Conservation (phyloP, 2,113 vertebrate genomes). For the Nycticebus coucang region DNA sequence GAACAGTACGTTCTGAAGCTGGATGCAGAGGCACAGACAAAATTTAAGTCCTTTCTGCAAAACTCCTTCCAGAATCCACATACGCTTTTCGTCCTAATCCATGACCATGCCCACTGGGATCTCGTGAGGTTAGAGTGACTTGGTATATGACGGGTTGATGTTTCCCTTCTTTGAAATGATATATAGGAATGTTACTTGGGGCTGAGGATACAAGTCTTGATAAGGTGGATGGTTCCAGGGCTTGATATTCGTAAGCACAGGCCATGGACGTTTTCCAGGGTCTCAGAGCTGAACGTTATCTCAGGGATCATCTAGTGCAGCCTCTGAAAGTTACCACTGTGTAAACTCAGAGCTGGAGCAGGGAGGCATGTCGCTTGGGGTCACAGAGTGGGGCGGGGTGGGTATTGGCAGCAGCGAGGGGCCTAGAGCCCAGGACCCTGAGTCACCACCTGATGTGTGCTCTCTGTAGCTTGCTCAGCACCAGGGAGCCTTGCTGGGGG, state of each 20-base stretch:
- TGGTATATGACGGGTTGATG: accelerated
- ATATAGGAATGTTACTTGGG: accelerated
- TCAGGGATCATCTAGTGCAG: accelerated
- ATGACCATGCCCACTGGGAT: slow-evolving; percentile 98
- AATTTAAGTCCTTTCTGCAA: slow-evolving; percentile 92
- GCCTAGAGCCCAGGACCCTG: neutral
- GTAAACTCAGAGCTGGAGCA: neutral
- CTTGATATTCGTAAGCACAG: neutral
- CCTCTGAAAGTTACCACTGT: neutral
- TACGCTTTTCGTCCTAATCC: slow-evolving; percentile 96
- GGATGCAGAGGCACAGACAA: slow-evolving; percentile 89
- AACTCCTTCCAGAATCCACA: slow-evolving; percentile 94
- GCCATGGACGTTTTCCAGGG: accelerated
- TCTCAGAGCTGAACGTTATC: neutral
- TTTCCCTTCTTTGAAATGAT: neutral
- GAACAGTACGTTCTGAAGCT: slow-evolving; percentile 95
- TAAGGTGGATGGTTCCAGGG: neutral
- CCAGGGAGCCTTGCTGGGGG: neutral
- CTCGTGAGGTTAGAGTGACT: slow-evolving; percentile 89
- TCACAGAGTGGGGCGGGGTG: accelerated
- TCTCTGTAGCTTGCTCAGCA: neutral
- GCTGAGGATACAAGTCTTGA: neutral
- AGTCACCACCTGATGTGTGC: no score
- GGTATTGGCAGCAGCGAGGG: neutral
- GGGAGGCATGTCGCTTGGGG: accelerated